phyloP scores from a whole-genome alignment of 2,113 vertebrate species.

The Ondatra zibethicus region DNA sequence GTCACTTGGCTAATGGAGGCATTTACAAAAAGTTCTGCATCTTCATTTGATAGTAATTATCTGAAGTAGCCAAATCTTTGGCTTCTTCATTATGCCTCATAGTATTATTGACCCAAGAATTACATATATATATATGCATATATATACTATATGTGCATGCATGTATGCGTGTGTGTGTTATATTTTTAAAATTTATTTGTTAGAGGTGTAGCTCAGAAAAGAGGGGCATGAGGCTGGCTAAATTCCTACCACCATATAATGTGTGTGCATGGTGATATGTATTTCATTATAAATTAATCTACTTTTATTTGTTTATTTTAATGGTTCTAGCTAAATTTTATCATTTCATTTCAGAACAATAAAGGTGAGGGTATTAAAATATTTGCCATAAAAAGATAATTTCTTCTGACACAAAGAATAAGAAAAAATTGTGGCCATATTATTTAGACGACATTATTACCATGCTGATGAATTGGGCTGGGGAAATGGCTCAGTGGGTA shows the following conservation, averaged over 20 bases:
- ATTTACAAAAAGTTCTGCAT: background rate
- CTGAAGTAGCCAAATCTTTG: background rate
- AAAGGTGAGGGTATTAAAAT: background rate
- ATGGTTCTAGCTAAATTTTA: slow-evolving; percentile 11
- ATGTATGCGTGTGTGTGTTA: background rate
- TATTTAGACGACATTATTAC: slow-evolving; percentile 8
- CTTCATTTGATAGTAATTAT: background rate
- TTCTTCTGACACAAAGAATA: background rate
- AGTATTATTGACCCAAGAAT: background rate
- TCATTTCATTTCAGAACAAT: slow-evolving; percentile 41
- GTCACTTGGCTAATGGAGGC: background rate
- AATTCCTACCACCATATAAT: background rate
- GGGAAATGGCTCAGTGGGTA: background rate
- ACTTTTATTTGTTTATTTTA: background rate
- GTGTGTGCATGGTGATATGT: background rate
- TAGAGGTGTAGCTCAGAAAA: background rate
- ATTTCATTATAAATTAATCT: background rate
- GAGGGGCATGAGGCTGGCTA: background rate
- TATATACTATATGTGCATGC: background rate
- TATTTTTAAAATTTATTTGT: background rate
- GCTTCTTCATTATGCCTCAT: background rate
- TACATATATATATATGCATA: background rate
- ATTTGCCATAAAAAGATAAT: background rate
- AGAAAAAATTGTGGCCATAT: background rate
- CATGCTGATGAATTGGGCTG: background rate